Evolutionary conservation across 2,888 invertebrate species (phyloP).

Genomic region (Polia nebulosa): DNA sequence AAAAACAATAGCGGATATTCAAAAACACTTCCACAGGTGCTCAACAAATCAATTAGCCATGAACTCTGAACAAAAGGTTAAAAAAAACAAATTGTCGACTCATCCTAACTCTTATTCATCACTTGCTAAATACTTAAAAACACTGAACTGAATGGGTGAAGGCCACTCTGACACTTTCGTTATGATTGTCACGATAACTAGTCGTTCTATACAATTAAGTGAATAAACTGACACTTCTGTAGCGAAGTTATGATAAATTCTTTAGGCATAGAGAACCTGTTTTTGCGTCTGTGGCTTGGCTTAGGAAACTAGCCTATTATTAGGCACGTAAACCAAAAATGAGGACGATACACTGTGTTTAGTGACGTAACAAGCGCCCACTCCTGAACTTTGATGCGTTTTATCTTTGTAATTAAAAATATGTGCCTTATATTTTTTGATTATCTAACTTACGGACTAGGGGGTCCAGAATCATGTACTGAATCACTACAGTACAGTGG

Average conservation of each 20-base stretch:
- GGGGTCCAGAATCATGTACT: too few species aligned
- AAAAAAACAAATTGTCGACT: slow-evolving; percentile 6
- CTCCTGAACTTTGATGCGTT: too few species aligned
- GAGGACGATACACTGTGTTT: too few species aligned
- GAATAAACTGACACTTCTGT: slow-evolving; percentile 5
- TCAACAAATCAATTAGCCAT: not conserved
- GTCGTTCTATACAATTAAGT: slow-evolving; percentile 6
- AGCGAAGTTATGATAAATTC: slow-evolving; percentile 2
- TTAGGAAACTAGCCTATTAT: too few species aligned
- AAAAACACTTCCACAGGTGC: slow-evolving; percentile 3
- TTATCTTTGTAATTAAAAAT: too few species aligned
- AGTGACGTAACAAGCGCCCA: too few species aligned
- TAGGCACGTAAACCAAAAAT: too few species aligned
- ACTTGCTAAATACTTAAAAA: slow-evolving; percentile 26
- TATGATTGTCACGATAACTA: slow-evolving; percentile 15
- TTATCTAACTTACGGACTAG: too few species aligned
- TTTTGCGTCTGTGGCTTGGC: not conserved
- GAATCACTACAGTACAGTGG: too few species aligned
- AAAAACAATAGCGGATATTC: not conserved
- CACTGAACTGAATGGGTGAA: slow-evolving; percentile 33
- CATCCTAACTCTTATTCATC: slow-evolving; percentile 2
- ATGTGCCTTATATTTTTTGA: too few species aligned
- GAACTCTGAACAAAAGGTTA: slow-evolving; percentile 25
- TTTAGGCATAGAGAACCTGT: not conserved
- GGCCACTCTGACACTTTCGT: slow-evolving; percentile 31